These are phyloP conservation scores for Gambusia affinis DNA, from an alignment of 2,113 vertebrate genomes.

Conservation along the genomic window DNA sequence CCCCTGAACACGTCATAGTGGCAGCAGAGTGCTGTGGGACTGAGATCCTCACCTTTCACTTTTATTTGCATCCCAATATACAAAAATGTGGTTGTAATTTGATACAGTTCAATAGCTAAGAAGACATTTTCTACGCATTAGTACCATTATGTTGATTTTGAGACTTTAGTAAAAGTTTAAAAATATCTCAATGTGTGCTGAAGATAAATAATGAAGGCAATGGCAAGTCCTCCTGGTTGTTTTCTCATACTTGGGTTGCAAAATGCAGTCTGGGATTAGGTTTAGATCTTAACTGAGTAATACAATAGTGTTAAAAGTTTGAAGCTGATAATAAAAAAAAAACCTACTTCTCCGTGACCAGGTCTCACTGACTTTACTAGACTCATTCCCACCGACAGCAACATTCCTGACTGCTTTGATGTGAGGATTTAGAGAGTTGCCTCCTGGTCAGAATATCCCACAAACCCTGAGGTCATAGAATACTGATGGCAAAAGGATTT, in stretches of 20 bases:
- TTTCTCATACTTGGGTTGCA: not conserved
- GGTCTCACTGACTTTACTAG: not conserved
- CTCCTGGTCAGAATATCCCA: not conserved
- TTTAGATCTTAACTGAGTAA: not conserved
- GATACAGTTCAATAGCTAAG: too few species aligned
- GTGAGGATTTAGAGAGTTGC: constrained; percentile 5
- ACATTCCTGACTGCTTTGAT: not conserved
- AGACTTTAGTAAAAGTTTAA: too few species aligned
- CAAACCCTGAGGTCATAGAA: not conserved
- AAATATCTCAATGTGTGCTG: too few species aligned
- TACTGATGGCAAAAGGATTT: not conserved
- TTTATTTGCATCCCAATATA: too few species aligned
- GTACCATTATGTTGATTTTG: too few species aligned
- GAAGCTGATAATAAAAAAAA: not conserved
- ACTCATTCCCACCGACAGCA: not conserved
- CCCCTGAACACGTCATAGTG: too few species aligned
- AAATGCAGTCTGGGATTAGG: not conserved
- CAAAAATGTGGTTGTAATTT: too few species aligned
- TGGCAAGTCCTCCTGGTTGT: not conserved
- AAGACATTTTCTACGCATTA: too few species aligned
- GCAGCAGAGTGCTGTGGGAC: too few species aligned
- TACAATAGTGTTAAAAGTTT: not conserved
- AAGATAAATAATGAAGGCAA: too few species aligned
- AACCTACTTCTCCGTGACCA: not conserved
- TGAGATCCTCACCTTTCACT: too few species aligned